Conservation (phyloP, 92 coral and sea anemone species). For the Bergia sp. region DNA sequence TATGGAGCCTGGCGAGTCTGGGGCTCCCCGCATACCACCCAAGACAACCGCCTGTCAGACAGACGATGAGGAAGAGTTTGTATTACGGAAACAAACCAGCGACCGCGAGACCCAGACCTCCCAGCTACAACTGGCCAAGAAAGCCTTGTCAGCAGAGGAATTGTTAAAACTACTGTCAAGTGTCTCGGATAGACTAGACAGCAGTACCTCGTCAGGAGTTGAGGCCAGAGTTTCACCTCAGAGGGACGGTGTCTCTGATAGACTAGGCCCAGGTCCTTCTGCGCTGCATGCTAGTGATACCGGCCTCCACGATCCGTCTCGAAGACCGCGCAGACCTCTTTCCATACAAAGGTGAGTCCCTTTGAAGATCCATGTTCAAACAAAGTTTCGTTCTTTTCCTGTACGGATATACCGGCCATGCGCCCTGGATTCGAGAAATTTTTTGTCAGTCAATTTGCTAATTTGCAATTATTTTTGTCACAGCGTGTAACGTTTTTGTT, state of each 20-base stretch:
- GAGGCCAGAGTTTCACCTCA: background rate
- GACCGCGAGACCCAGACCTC: constrained; percentile 49
- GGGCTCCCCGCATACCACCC: constrained; percentile 3
- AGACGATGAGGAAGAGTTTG: constrained; percentile 36
- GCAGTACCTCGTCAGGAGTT: background rate
- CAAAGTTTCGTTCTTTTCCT: background rate
- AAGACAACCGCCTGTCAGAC: constrained; percentile 43
- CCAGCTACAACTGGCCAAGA: constrained; percentile 32
- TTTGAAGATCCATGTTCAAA: background rate
- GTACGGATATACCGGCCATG: background rate
- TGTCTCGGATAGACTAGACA: background rate
- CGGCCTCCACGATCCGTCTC: constrained; percentile 12
- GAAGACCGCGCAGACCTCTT: constrained; percentile 38
- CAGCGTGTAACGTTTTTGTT: background rate
- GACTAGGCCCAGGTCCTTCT: background rate
- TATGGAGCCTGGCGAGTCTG: constrained; percentile 1
- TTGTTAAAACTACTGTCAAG: constrained; percentile 26
- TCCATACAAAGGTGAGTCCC: constrained; percentile 38
- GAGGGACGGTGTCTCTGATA: background rate
- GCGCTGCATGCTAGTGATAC: constrained; percentile 19
- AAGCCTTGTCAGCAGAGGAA: constrained; percentile 29
- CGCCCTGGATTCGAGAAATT: background rate
- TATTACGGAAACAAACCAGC: constrained; percentile 20
- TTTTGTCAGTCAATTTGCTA: background rate
- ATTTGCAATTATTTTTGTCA: background rate